Base-by-base conservation (phyloP, 2,797 vertebrate genomes). In the Sciaenops ocellatus region DNA sequence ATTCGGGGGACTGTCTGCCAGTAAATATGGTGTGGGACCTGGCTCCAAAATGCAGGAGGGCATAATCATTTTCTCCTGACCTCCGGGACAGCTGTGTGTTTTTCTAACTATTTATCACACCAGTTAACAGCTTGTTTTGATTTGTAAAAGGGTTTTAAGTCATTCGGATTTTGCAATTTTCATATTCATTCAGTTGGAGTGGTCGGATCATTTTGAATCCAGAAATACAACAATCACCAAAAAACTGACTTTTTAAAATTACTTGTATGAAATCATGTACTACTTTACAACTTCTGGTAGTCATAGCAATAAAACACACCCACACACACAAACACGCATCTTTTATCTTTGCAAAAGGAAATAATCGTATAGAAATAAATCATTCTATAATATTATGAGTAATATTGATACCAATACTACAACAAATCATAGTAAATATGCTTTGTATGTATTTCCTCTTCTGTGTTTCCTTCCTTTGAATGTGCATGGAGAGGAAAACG, bases 41-140 rank as follows among this genome's bases (percentile, higher is more conserved):
- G 61, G 22, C 50, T 64, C 34, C 12, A 51, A 47, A 63, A 77
- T 42, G 75, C 66, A 63, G 18, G 16, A 59, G 34, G 51, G 44
- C 56, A 54, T 24, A 22, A 55, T 44, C 8, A 17, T 44, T 48
- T 69, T n/a, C 34, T 26, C 61, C 38, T 24, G 42, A 76, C 68
- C 26, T 69, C 18, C 0, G 24, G 15, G 13, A 51, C 38, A n/a
- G 46, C 26, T 16, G 44, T 24, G 22, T 20, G 3, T 54, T 74
- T 30, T 11, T 56, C 52, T 28, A 52, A 41, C 16, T 4, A 2
- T 57, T 57, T 67, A 34, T 47, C 16, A 9, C 16, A 20, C 4
- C 26, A 5, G 42, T n/a, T 67, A 50, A 67, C 34, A 47, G 20
- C 3, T 20, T 42, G 34, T 42, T 68, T 34, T 61, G 44, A 26